Base-by-base conservation (phyloP, 2,797 vertebrate genomes). In the Morus bassanus region DNA sequence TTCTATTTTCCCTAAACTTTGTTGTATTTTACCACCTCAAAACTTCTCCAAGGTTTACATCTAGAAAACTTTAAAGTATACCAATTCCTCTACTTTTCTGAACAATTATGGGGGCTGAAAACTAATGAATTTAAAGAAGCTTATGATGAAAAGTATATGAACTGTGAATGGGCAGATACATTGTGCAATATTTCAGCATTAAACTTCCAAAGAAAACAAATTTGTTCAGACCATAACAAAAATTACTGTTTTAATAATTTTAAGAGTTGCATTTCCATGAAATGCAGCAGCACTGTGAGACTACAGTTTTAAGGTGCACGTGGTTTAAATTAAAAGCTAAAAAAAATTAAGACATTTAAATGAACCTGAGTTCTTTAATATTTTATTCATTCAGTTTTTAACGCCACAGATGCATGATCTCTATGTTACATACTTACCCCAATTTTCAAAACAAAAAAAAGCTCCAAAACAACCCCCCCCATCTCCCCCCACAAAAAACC, bases 401-500 rank as follows among this genome's bases (percentile, higher is more conserved):
- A 89, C 64, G n/a, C 11, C n/a, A 75, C 11, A 7, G 35, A 68
- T 75, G 12, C 10, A 45, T 6, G 5, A 89, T 8, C 8, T 50
- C n/a, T 57, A 0, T 4, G 70, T 14, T 23, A 59, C 12, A 41
- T 37, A 87, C 93, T 79, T 56, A 80, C 24, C 30, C 35, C 24
- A 45, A 35, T 45, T 77, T 48, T 74, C 43, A 67, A 73, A 87
- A 51, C 3, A 31, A 54, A 82, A 54, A 82, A 50, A 61, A 41
- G 12, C 17, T 69, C 13, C 31, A 48, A 67, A 91, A 56, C 14
- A 2, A 63, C 22, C 61, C 21, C 24, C 4, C 8, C 5, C 11
- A 9, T 18, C 18, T 45, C 8, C 18, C 11, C 6, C 2, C 3
- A n/a, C 1, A 6, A 19, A 46, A 16, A 61, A 41, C 17, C n/a